Evolutionary conservation across 2,113 vertebrate species (phyloP).

Genomic region (Takifugu flavidus): DNA sequence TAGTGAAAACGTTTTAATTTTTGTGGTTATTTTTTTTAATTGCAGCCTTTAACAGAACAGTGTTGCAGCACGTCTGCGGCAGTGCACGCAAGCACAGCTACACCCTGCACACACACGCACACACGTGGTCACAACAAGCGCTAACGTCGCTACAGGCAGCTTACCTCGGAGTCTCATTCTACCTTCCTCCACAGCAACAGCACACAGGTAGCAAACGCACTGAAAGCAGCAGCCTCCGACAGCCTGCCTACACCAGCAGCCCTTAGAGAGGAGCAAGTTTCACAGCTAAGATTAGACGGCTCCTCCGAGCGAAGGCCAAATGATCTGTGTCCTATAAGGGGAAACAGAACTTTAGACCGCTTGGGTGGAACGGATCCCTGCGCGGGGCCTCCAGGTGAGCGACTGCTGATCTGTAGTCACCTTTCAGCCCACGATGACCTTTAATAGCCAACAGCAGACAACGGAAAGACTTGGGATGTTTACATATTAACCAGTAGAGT

Average conservation of each 20-base stretch:
- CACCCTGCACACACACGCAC: not conserved
- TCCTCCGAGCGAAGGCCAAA: constrained; percentile 75
- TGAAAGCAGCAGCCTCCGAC: constrained; percentile 12
- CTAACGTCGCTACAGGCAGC: constrained; percentile 4
- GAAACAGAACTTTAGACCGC: constrained; percentile 55
- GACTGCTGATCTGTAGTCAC: constrained; percentile 15
- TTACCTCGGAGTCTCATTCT: constrained; percentile 73
- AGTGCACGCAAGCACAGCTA: not conserved
- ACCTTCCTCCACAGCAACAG: constrained; percentile 38
- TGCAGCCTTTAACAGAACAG: not conserved
- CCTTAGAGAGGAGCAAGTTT: constrained; percentile 40
- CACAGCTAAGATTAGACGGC: constrained; percentile 76
- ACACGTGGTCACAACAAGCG: not conserved
- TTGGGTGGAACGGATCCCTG: constrained; percentile 29
- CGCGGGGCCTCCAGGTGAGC: constrained; percentile 49
- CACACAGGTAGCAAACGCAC: constrained; percentile 45
- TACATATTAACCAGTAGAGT: constrained; percentile 34
- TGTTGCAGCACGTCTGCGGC: not conserved
- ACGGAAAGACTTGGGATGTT: constrained; percentile 9
- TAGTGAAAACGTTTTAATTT: not conserved
- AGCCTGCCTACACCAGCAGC: constrained; percentile 25
- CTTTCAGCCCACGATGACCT: constrained; percentile 8
- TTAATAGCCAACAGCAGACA: constrained; percentile 5
- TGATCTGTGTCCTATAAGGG: constrained; percentile 72
- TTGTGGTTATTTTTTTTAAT: too few species aligned